A percentile compares a stretch with the other conserved stretches of the same genome.
phyloP scores from a whole-genome alignment of 2,888 invertebrate genomes.

The Nomada hirtipes region DNA sequence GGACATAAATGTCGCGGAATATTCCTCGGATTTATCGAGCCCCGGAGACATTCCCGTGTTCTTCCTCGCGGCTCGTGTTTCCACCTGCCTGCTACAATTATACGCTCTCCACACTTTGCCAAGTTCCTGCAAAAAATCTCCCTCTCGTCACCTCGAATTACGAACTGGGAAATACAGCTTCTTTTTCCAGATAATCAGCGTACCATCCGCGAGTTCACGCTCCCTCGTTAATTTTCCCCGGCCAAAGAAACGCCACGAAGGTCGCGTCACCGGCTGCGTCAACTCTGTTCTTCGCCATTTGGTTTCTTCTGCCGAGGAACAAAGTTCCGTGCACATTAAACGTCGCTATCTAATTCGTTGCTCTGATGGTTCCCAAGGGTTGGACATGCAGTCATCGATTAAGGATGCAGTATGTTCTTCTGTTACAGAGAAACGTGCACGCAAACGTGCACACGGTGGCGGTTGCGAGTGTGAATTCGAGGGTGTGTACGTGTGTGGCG shows the following conservation, averaged over 20 bases:
- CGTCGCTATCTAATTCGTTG: neutral
- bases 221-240: conserved; percentile 28
- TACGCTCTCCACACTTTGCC: conserved; percentile 1
- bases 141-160: conserved; percentile 1
- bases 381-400: neutral
- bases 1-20: conserved; percentile 26
- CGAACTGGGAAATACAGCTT: neutral
- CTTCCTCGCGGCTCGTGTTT: neutral
- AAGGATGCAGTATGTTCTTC: neutral
- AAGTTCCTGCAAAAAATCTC: neutral
- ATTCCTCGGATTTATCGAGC: conserved; percentile 36
- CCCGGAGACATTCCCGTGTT: conserved; percentile 11
- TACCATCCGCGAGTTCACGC: conserved; percentile 11
- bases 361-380: neutral
- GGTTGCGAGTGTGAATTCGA: neutral
- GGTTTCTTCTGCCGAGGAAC: conserved; percentile 3
- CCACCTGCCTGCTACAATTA: neutral
- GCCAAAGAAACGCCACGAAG: conserved; percentile 10
- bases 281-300: neutral
- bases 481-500: conserved; percentile 25
- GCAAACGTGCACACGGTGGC: neutral
- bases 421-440: too few species aligned
- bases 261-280: neutral
- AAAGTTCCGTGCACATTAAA: neutral
- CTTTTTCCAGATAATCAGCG: conserved; percentile 39